Evolutionary conservation across 2,888 invertebrate species (phyloP).

Genomic region (Aquatica leii): DNA sequence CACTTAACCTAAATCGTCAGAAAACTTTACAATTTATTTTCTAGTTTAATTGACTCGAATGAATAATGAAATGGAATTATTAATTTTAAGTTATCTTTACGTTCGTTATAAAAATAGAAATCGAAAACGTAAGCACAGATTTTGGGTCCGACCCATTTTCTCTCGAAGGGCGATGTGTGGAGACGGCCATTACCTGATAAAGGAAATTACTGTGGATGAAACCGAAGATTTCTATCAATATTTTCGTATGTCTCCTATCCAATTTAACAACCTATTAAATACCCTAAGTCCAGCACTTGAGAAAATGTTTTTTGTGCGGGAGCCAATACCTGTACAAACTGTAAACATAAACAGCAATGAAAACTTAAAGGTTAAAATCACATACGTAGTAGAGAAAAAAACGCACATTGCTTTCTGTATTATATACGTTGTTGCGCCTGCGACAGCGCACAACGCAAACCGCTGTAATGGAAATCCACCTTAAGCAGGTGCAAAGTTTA

Average conservation of each 20-base stretch:
- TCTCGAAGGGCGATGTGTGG: background rate
- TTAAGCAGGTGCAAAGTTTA: too few relatives aligned
- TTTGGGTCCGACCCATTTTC: background rate
- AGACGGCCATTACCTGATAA: too few relatives aligned
- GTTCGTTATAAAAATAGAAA: background rate
- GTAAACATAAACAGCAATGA: too few relatives aligned
- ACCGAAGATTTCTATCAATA: background rate
- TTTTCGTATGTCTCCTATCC: background rate
- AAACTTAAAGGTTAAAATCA: too few relatives aligned
- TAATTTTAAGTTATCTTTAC: background rate
- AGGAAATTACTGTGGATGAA: background rate
- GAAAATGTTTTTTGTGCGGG: background rate
- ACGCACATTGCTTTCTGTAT: too few relatives aligned
- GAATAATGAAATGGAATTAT: background rate
- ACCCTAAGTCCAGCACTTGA: background rate
- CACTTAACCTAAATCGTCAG: too few relatives aligned
- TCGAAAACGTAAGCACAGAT: background rate
- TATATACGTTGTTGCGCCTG: too few relatives aligned
- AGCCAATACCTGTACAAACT: background rate
- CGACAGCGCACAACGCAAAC: too few relatives aligned
- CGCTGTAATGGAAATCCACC: too few relatives aligned
- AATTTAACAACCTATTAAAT: background rate
- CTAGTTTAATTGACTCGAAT: background rate
- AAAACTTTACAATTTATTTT: background rate
- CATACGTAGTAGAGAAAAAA: too few relatives aligned